Evolutionary conservation across 2,888 invertebrate genomes (phyloP), one percentile per base, ranked within the genome.

Genomic region (Drosophila maculinotata): DNA sequence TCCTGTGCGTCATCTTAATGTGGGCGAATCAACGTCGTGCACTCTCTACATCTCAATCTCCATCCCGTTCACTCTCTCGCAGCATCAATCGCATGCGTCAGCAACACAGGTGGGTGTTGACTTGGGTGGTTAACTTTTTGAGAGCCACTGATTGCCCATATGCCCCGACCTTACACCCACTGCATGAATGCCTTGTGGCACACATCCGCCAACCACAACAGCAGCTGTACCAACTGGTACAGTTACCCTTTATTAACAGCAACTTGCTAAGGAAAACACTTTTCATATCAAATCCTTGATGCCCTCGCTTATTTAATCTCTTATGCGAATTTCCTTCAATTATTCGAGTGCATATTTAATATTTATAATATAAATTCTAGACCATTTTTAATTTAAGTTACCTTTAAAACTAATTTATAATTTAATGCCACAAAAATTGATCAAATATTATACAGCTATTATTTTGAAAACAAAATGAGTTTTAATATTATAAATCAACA

Each of bases 1-100:
- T 30, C 26, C 28, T 53, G 17, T 45, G 23, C 31, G 33, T 56
- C 39, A 64, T 49, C 63, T 44, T 45, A 47, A 48, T 66, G 59
- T 60, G 72, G 63, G 65, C 74, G 87, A 77, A 83, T 84, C 87
- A 77, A 59, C 64, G 63, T 59, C 69, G 62, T 60, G 58, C 35
- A 36, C 31, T 49, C 52, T 49, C 42, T 9, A 47, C 59, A 35
- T 47, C 53, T 30, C 53, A 38, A 47, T 45, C 15, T 17, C 58
- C 23, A 20, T 56, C 31, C 39, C 31, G 26, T 12, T 59, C 49
- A 9, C 52, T 39, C 42, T 47, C 17, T 15, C 38, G 1, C 14
- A 10, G 3, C 6, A 9, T n/a, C 36, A 36, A 41, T 41, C 9
- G 14, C 25, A 42, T 47, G 28, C 33, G 33, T 42, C 31, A 28